phyloP scores from a whole-genome alignment of 2,113 vertebrate genomes.

The Sceloporus tristichus region DNA sequence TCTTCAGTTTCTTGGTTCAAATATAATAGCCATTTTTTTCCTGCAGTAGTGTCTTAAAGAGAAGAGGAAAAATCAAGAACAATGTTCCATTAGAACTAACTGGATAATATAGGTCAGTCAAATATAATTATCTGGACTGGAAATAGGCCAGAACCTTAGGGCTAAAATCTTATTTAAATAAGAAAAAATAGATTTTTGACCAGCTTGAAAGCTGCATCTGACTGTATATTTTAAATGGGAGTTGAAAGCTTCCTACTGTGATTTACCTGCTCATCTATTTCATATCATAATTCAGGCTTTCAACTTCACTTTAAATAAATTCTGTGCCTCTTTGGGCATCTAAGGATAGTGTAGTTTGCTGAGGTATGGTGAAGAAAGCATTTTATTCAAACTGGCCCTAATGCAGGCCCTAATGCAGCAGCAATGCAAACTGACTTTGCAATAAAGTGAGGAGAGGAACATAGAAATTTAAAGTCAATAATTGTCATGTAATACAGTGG shows the following conservation, averaged over 20 bases:
- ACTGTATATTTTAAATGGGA: slow-evolving; percentile 47
- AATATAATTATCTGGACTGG: slow-evolving; percentile 33
- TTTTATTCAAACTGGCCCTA: not conserved
- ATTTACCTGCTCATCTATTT: slow-evolving; percentile 25
- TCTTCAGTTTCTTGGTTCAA: slow-evolving; percentile 9
- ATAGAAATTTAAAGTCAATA: slow-evolving; percentile 12
- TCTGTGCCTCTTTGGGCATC: slow-evolving; percentile 3
- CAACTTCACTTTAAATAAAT: slow-evolving; percentile 56
- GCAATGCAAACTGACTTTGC: slow-evolving; percentile 1
- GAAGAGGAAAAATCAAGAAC: slow-evolving; percentile 56
- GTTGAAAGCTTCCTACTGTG: slow-evolving; percentile 43
- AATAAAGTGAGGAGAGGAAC: slow-evolving; percentile 40
- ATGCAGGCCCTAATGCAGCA: not conserved
- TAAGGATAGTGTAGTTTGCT: not conserved
- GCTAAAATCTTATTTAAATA: slow-evolving; percentile 19
- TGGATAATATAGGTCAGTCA: slow-evolving; percentile 36
- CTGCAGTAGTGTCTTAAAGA: slow-evolving; percentile 30
- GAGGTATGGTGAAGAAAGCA: not conserved
- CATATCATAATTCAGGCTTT: slow-evolving; percentile 12
- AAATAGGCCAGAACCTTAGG: slow-evolving; percentile 40
- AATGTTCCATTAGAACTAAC: slow-evolving; percentile 48
- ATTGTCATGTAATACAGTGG: not conserved
- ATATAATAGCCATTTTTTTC: slow-evolving; percentile 41
- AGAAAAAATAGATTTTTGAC: slow-evolving; percentile 36
- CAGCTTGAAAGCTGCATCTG: slow-evolving; percentile 52